Base-by-base conservation (phyloP, 2,888 invertebrate genomes). In the Venustoraphidia nigricollis region DNA sequence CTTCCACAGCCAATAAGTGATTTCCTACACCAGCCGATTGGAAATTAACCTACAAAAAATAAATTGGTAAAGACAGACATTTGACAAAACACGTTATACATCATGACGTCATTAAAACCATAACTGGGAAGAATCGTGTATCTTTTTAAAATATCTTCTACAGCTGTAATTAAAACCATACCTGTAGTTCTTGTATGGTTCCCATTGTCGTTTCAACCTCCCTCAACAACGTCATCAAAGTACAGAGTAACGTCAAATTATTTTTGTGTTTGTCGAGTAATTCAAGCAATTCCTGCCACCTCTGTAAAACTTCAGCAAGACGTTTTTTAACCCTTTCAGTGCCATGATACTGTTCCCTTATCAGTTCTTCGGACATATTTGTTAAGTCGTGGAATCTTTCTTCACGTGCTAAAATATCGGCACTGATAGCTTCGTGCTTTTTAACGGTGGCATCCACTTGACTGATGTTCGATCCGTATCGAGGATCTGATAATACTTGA, bases 391-490 rank as follows among this genome's bases (percentile, higher is more conserved):
- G 86, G 64, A 97, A 95, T 9, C 97, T 79, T 63, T 96, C 95
- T 60, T 92, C 90, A 49, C 85, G 74, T 10, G 96, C 92, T 47
- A 95, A 71, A 48, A 97, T 96, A 63, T 97, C 97, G 0, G 96
- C 95, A 52, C 91, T 90, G 53, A 97, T 94, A 11, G 97, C 96
- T 67, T 97, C 96, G 63, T 97, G 96, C 62, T 97, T 97, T 71
- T 97, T 97, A 39, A 97, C 82, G 0, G 95, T 93, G 2, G 96
- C 96, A 64, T 97, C 96, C 0, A 96, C 93, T 63, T 96, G 94
- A 0, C 87, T 79, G 55, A 95, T 69, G 69, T 88, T 89, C 57
- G 86, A 86, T 2, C 90, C 90, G 66, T 93, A 93, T 48, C 92
- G 78, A 1, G 91, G 88, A 70, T 93, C 93, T 0, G 88, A 87